Conservation (phyloP, 1,140 invertebrate genomes). For the Ostrea denselamellosa region DNA sequence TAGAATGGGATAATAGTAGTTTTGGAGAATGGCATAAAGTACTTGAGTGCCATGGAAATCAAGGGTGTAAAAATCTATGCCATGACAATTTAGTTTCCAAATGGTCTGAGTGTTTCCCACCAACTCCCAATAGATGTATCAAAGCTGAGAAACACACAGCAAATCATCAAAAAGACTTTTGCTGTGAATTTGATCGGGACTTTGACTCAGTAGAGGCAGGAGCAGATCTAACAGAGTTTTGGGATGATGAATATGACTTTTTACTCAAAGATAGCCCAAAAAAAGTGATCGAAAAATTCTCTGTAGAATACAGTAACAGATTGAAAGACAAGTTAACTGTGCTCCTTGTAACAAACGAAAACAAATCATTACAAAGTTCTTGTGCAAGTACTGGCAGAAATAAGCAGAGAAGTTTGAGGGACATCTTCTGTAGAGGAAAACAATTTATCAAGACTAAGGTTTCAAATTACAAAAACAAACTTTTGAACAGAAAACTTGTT, state of each 20-base stretch:
- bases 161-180: not conserved
- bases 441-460: constrained; percentile 21
- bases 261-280: constrained; percentile 6
- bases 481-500: not conserved
- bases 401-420: constrained; percentile 22
- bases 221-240: not conserved
- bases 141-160: not conserved
- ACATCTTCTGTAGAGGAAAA: constrained; percentile 26
- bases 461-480: constrained; percentile 36
- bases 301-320: not conserved
- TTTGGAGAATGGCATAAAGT: constrained; percentile 18
- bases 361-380: constrained; percentile 13
- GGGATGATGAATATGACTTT: constrained; percentile 21
- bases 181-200: not conserved
- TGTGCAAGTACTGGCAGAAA: constrained; percentile 11
- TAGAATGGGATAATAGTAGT: constrained; percentile 29
- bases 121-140: constrained; percentile 28
- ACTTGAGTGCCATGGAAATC: constrained; percentile 23
- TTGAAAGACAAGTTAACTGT: not conserved
- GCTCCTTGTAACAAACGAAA: not conserved
- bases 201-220: not conserved
- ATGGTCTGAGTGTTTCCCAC: constrained; percentile 18
- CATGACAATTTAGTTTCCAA: not conserved
- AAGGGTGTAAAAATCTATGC: not conserved
- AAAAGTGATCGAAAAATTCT: not conserved